Percentiles rank a stretch among this genome's conserved stretches.
Evolutionary conservation across 2,888 invertebrate species (phyloP).

Genomic region (Papilio elwesi): DNA sequence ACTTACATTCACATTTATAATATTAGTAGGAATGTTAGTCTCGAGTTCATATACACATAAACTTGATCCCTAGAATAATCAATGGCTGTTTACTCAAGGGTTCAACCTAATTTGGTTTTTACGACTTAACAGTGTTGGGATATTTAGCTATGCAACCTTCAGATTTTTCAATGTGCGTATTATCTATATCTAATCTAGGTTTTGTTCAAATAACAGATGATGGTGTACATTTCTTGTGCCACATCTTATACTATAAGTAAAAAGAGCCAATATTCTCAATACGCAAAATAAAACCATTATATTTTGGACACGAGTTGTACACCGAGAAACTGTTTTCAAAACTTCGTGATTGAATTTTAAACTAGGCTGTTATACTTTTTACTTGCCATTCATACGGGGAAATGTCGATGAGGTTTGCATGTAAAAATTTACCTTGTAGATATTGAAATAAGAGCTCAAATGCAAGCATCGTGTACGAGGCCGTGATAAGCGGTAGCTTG

Average conservation of each 20-base stretch:
- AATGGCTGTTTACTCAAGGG: too few species aligned
- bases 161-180: too few species aligned
- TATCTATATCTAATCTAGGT: too few species aligned
- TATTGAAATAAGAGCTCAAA: background rate
- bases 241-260: background rate
- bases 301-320: conserved; percentile 8
- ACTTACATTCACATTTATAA: too few species aligned
- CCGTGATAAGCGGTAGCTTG: conserved; percentile 15
- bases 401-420: background rate
- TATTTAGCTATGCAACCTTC: too few species aligned
- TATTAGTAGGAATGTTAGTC: too few species aligned
- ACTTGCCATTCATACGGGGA: conserved; percentile 20
- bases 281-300: background rate
- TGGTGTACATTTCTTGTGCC: too few species aligned
- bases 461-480: background rate
- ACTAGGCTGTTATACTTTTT: conserved; percentile 25
- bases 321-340: conserved; percentile 8
- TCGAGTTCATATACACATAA: too few species aligned
- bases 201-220: too few species aligned
- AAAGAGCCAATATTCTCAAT: background rate
- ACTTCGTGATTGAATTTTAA: conserved; percentile 29
- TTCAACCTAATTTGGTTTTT: too few species aligned
- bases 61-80: too few species aligned
- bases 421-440: background rate
- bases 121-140: too few species aligned